Percentiles rank a stretch among this genome's conserved stretches.
Evolutionary conservation across 2,888 invertebrate species (phyloP).

Genomic region (Ctena decussata): DNA sequence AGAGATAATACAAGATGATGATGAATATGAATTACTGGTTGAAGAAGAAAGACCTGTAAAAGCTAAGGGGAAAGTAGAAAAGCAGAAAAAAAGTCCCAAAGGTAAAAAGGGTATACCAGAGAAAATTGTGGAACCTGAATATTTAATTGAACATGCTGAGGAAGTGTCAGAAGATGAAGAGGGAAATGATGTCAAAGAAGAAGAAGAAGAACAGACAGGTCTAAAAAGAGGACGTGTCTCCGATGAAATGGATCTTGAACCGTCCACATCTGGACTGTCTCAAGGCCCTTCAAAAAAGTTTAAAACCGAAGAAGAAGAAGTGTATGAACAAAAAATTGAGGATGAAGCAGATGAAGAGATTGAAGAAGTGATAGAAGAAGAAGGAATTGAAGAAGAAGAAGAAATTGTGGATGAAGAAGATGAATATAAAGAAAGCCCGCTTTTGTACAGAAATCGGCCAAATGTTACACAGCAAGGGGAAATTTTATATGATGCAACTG

Average conservation of each 20-base stretch:
- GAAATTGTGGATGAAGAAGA: constrained; percentile 19
- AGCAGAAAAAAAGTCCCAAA: constrained; percentile 15
- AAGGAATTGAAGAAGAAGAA: constrained; percentile 34
- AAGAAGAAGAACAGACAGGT: constrained; percentile 32
- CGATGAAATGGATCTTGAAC: background rate
- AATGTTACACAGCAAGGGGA: background rate
- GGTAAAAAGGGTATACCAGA: constrained; percentile 39
- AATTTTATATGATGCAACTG: background rate
- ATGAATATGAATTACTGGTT: too few species aligned
- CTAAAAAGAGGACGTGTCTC: constrained; percentile 35
- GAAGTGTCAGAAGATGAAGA: constrained; percentile 17
- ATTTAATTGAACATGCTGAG: constrained; percentile 6
- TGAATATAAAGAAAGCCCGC: constrained; percentile 49
- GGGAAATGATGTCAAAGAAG: constrained; percentile 6
- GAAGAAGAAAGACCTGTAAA: background rate
- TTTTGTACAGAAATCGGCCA: constrained; percentile 46
- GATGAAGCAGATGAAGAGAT: constrained; percentile 48
- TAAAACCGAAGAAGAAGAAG: constrained; percentile 38
- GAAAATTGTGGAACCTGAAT: constrained; percentile 1
- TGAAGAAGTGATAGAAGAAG: constrained; percentile 30
- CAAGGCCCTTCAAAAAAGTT: constrained; percentile 50
- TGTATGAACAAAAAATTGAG: constrained; percentile 14
- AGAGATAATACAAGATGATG: constrained; percentile 34
- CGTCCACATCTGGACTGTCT: background rate
- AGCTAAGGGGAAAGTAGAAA: constrained; percentile 10